Conservation (phyloP, 2,888 invertebrate species). For the Sarcophaga rosellei region DNA sequence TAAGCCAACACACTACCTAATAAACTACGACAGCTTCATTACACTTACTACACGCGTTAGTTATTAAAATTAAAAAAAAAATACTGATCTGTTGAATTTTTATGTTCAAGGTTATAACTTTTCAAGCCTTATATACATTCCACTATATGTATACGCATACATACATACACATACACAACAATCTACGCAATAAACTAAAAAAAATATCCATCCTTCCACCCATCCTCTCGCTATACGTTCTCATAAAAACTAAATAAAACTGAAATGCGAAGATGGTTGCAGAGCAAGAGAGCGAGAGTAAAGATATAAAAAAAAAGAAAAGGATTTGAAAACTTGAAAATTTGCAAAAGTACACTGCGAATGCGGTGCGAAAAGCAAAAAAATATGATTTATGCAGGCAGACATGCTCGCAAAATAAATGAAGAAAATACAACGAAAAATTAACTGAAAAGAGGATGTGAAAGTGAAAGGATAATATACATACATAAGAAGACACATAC, state of each 20-base stretch:
- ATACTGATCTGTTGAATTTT: no score
- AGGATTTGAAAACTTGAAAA: constrained; percentile 57
- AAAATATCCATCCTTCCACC: not conserved
- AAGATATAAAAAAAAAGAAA: not conserved
- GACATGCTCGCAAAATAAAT: not conserved
- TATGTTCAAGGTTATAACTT: no score
- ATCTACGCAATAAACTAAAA: constrained; percentile 17
- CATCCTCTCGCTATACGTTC: constrained; percentile 3
- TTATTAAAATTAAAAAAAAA: no score
- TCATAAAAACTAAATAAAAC: constrained; percentile 12
- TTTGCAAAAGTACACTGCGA: constrained; percentile 67
- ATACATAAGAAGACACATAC: not conserved
- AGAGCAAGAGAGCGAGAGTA: not conserved
- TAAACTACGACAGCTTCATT: no score
- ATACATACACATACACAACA: no score
- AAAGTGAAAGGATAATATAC: constrained; percentile 15
- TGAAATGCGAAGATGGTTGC: not conserved
- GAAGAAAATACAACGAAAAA: constrained; percentile 14
- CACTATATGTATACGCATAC: no score
- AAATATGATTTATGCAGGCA: constrained; percentile 67
- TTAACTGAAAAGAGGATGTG: not conserved
- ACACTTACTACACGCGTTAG: no score
- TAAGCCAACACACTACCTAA: no score
- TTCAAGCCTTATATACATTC: no score
- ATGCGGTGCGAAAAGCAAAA: constrained; percentile 68